Conservation (phyloP, 2,888 invertebrate genomes). For the Lomographa bimaculata region DNA sequence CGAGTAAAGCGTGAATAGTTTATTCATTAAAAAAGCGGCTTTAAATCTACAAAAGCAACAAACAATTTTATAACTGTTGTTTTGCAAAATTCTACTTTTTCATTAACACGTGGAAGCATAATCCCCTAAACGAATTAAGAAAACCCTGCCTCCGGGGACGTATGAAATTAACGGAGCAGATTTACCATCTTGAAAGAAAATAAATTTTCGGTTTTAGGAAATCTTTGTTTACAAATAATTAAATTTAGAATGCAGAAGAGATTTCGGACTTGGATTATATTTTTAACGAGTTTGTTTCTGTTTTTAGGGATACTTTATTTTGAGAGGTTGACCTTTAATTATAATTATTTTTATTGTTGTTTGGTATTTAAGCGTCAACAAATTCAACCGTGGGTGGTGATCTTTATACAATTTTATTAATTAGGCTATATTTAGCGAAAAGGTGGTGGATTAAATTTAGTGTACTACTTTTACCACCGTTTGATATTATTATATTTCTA, state of each 20-base stretch:
- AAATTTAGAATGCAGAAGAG: constrained; percentile 10
- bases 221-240: constrained; percentile 29
- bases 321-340: background rate
- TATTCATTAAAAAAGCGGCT: no score
- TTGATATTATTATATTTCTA: no score
- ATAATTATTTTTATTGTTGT: background rate
- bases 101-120: constrained; percentile 56
- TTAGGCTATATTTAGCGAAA: no score
- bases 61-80: constrained; percentile 50
- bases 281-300: background rate
- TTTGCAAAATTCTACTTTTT: constrained; percentile 54
- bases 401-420: no score
- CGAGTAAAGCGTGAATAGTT: no score
- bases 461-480: no score
- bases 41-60: constrained; percentile 37
- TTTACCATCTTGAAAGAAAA: constrained; percentile 46
- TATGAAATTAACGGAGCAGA: constrained; percentile 58
- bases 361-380: no score
- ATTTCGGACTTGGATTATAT: background rate
- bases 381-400: no score
- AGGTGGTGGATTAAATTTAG: no score
- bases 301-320: background rate
- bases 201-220: constrained; percentile 25
- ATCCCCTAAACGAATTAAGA: constrained; percentile 57
- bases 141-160: constrained; percentile 52